Percentiles rank a stretch among this genome's conserved stretches.
Evolutionary conservation across 2,797 vertebrate species (phyloP).

Genomic region (Hydrolagus colliei): DNA sequence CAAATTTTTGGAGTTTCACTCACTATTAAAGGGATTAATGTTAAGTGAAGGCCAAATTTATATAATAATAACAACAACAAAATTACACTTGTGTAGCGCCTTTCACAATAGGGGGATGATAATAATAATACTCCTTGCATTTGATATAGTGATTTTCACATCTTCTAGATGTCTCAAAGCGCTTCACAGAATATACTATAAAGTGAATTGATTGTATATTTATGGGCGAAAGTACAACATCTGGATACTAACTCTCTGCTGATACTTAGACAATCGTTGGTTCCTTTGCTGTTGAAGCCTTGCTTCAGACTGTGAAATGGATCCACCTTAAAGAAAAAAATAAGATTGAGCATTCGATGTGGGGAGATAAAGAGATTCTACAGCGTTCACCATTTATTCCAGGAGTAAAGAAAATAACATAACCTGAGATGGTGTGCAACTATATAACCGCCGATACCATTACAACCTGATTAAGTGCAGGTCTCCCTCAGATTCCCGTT

Average conservation of each 20-base stretch:
- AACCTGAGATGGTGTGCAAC: not conserved
- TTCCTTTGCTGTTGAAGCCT: slow-evolving; percentile 61
- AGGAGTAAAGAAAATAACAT: not conserved
- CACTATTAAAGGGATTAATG: slow-evolving; percentile 35
- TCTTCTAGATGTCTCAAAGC: too few relatives aligned
- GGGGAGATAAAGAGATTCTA: too few relatives aligned
- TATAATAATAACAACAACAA: slow-evolving; percentile 18
- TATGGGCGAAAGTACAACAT: slow-evolving; percentile 27
- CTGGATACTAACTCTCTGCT: slow-evolving; percentile 65
- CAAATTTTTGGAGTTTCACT: slow-evolving; percentile 26
- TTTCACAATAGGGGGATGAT: too few relatives aligned
- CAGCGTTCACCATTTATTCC: not conserved
- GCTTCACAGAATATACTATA: too few relatives aligned
- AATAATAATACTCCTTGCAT: too few relatives aligned
- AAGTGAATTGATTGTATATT: too few relatives aligned
- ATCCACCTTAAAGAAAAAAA: slow-evolving; percentile 59
- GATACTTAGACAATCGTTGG: slow-evolving; percentile 55
- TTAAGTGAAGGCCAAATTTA: slow-evolving; percentile 35
- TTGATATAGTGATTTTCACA: too few relatives aligned
- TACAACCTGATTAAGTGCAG: too few relatives aligned
- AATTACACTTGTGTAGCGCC: slow-evolving; percentile 25
- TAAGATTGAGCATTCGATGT: not conserved
- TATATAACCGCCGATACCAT: too few relatives aligned
- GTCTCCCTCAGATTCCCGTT: not conserved
- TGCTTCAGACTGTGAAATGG: slow-evolving; percentile 54